Base-by-base conservation (phyloP, 2,888 invertebrate species). In the Isotomurus palustris region DNA sequence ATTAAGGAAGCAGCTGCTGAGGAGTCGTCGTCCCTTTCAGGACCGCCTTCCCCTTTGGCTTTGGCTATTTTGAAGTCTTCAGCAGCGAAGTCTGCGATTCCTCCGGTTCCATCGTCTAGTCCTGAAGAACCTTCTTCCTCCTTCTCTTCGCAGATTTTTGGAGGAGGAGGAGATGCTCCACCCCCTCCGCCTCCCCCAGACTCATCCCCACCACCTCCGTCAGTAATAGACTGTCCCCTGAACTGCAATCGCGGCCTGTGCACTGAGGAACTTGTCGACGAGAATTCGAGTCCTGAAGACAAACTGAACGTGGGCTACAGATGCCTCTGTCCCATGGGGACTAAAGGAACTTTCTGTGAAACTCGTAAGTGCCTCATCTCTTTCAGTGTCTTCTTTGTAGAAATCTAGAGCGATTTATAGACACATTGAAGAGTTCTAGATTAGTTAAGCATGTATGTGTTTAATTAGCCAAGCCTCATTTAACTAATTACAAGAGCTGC, bases 321-420 rank as follows among this genome's bases (percentile, higher is more conserved):
- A 56, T 69, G 69, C 53, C 60, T 67, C 3, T 69, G 69, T 59
- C 67, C 67, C 29, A 63, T 69, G 66, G 69, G 69, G 41, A 61
- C 59, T 19, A 52, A 56, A 47, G 69, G 69, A 12, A 58, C 56
- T 19, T 61, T 63, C 52, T 69, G 69, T 48, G 69, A 69, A 66
- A 63, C 64, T 53, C 67, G 69, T 67, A 43, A 43, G 66, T 58
- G 40, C 6, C 19, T 47, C 47, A 12, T 22, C 25, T 28, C 3
- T 25, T 27, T 28, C 28, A 6, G n/a, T n/a, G n/a, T n/a, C n/a
- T n/a, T n/a, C n/a, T n/a, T n/a, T n/a, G n/a, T n/a, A 22, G 3
- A n/a, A n/a, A n/a, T n/a, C n/a, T n/a, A n/a, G n/a, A n/a, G n/a
- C n/a, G n/a, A n/a, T n/a, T n/a, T n/a, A n/a, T n/a, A n/a, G n/a